Evolutionary conservation across 2,113 vertebrate genomes (phyloP).

Genomic region (Heterocephalus glaber): DNA sequence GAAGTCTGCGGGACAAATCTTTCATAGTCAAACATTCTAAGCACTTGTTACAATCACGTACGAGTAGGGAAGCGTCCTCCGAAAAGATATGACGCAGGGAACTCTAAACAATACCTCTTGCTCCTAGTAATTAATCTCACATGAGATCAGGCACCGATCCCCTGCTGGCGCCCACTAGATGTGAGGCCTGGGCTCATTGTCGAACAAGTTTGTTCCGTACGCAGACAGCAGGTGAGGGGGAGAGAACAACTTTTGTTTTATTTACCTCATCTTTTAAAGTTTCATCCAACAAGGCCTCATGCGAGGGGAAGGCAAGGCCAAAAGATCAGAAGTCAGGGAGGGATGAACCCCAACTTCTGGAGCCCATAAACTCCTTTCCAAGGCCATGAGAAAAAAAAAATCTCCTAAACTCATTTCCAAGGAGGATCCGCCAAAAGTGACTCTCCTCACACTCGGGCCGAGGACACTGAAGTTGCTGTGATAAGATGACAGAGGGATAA

Average conservation of each 20-base stretch:
- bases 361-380: neutral
- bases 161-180: neutral
- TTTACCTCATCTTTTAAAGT: neutral
- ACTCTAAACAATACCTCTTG: slow-evolving; percentile 17
- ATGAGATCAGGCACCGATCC: neutral
- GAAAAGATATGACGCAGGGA: slow-evolving; percentile 66
- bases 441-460: neutral
- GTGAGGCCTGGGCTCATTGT: neutral
- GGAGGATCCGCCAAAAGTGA: neutral
- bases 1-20: neutral
- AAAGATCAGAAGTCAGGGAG: neutral
- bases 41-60: neutral
- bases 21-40: neutral
- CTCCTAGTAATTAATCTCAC: neutral
- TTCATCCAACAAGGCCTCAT: neutral
- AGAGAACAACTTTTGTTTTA: neutral
- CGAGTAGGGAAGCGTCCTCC: neutral
- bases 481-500: neutral
- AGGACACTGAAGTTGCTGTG: neutral
- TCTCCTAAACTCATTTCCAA: neutral
- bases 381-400: neutral
- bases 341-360: neutral
- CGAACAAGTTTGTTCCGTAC: neutral
- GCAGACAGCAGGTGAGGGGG: neutral
- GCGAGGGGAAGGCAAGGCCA: neutral